A percentile compares a stretch with the other conserved stretches of the same genome.
Evolutionary conservation across 2,113 vertebrate species (phyloP).

Genomic region (Amphilophus citrinellus): DNA sequence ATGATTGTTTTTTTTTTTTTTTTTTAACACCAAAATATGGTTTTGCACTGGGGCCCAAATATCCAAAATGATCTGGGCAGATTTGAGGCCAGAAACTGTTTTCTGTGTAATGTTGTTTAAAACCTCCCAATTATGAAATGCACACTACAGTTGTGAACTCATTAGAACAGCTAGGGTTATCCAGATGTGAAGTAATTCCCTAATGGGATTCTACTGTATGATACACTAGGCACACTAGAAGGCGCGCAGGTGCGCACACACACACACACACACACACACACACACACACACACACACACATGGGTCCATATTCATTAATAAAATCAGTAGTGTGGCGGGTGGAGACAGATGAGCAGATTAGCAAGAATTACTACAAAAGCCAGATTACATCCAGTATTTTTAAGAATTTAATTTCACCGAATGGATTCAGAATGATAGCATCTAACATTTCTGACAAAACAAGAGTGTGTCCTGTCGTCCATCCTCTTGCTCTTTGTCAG

Average conservation of each 20-base stretch:
- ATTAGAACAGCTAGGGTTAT: constrained; percentile 23
- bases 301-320: constrained; percentile 48
- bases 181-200: constrained; percentile 75
- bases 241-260: neutral
- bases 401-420: constrained; percentile 17
- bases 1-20: neutral
- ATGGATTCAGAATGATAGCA: neutral
- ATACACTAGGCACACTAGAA: constrained; percentile 4
- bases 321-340: constrained; percentile 9
- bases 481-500: constrained; percentile 7
- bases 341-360: constrained; percentile 54
- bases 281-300: neutral
- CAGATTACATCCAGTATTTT: constrained; percentile 32
- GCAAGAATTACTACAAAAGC: constrained; percentile 13
- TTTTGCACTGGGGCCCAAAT: neutral
- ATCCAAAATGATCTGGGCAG: neutral
- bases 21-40: neutral
- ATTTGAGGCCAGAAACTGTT: constrained; percentile 26
- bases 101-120: neutral
- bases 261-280: no score
- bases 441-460: neutral
- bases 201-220: constrained; percentile 56
- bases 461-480: neutral
- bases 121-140: constrained; percentile 28
- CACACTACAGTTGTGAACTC: constrained; percentile 16